Conservation (phyloP, 1,140 invertebrate species). For the Bombyx mori region DNA sequence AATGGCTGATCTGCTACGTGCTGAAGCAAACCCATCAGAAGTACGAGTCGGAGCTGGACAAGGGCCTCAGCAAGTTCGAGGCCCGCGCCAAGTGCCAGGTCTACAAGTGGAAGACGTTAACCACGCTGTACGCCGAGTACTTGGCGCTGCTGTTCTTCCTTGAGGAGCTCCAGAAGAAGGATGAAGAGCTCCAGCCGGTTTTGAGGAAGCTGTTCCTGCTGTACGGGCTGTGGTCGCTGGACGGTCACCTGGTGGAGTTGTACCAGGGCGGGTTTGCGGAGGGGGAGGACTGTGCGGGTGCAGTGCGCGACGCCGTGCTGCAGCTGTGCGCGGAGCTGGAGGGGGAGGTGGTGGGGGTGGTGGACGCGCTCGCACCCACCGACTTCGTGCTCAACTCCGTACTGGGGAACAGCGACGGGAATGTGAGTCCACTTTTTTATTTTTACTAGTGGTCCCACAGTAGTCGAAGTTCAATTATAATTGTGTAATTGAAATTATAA, state of each 20-base stretch:
- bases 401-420: conserved; percentile 86
- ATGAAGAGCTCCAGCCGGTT: conserved; percentile 70
- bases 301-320: conserved; percentile 77
- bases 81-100: conserved; percentile 87
- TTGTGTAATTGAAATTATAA: too few relatives aligned
- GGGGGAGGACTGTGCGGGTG: conserved; percentile 47
- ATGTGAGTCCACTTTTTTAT: conserved; percentile 70
- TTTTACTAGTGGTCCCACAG: too few relatives aligned
- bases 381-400: conserved; percentile 91
- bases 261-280: conserved; percentile 76
- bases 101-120: conserved; percentile 82
- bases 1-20: conserved; percentile 89
- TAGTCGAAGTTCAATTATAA: too few relatives aligned
- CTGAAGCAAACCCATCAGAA: conserved; percentile 78
- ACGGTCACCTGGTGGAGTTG: conserved; percentile 82
- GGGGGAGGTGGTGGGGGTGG: conserved; percentile 82
- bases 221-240: conserved; percentile 80
- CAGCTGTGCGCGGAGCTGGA: conserved; percentile 80
- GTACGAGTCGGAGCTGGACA: conserved; percentile 70
- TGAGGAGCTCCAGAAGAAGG: conserved; percentile 69
- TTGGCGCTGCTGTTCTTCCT: conserved; percentile 74
- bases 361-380: conserved; percentile 89
- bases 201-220: conserved; percentile 78
- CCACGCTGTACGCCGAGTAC: conserved; percentile 83
- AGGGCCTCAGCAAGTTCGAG: conserved; percentile 78